Base-by-base conservation (phyloP, 2,797 vertebrate species). In the Sebastes vulpes region DNA sequence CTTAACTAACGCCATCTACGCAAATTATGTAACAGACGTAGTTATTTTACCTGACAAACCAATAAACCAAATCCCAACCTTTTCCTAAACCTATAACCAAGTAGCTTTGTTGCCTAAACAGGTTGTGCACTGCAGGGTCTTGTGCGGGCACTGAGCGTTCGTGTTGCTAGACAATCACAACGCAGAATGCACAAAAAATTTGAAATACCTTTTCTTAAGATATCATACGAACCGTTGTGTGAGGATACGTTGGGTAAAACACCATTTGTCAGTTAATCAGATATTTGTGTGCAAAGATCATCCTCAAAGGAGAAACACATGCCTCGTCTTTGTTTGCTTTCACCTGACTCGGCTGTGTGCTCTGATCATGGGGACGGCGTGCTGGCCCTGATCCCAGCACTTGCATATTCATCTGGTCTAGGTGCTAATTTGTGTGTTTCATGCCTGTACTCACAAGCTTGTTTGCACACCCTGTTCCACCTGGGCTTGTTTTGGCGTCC, bases 381-480 rank as follows among this genome's bases (percentile, higher is more conserved):
- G 70, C 83, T 94, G 95, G 90, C 96, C 90, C 94, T 86, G 82
- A 89, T 96, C 96, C 96, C 95, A 92, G 84, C 83, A 85, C 96
- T 95, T 95, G 96, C 96, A 97, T 97, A 97, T 97, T 97, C 97
- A 97, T 97, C 96, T 93, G 93, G 89, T 93, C 92, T 95, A 97
- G 97, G 98, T 98, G 98, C 96, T 99, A 98, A 98, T 98, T 97
- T 97, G 95, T 97, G 96, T 97, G 96, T 97, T 97, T 96, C 95
- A 96, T 96, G 96, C 96, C 96, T 97, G 96, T 96, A 94, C 96
- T 98, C 97, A 97, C 96, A 97, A 97, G 97, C 96, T 96, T 97
- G 96, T 98, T 98, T 98, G 97, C 97, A 97, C 96, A 96, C 97
- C 95, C 96, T 85, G 95, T 96, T 98, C 97, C 97, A 99, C 97